These are phyloP conservation scores for Aproaerema taeniolella DNA, from an alignment of 2,888 invertebrate species.

Conservation along the genomic window DNA sequence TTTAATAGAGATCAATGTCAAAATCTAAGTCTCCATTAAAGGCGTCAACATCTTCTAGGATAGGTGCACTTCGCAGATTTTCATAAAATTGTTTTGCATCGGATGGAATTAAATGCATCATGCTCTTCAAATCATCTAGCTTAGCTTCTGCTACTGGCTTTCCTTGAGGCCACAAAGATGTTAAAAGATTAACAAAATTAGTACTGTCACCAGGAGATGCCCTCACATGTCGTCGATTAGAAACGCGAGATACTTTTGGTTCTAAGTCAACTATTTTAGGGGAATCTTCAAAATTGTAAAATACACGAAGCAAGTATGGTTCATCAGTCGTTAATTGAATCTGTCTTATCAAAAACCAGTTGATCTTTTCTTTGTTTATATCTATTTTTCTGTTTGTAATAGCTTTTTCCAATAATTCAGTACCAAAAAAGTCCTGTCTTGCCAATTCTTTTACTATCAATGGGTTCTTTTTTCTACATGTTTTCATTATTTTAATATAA, in stretches of 20 bases:
- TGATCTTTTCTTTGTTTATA: neutral
- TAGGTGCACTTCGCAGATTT: neutral
- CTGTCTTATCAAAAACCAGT: neutral
- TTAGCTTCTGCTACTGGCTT: neutral
- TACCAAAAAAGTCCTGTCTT: no score
- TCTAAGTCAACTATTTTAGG: no score
- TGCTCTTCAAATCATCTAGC: neutral
- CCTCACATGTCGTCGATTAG: no score
- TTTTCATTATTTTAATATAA: constrained; percentile 16
- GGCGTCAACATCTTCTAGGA: neutral
- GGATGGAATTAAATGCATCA: neutral
- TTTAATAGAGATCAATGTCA: no score
- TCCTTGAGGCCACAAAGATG: neutral
- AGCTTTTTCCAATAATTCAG: no score
- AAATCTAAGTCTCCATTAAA: neutral
- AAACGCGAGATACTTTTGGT: no score
- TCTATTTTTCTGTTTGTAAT: no score
- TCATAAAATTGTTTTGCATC: neutral
- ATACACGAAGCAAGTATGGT: neutral
- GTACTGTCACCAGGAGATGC: neutral
- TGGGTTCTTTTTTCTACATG: constrained; percentile 15
- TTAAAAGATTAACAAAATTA: neutral
- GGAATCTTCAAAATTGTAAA: no score
- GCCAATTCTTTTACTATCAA: neutral
- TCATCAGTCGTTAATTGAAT: neutral